Evolutionary conservation across 2,797 vertebrate genomes (phyloP), one percentile per base, ranked within the genome.

Genomic region (Taenioides sp.): DNA sequence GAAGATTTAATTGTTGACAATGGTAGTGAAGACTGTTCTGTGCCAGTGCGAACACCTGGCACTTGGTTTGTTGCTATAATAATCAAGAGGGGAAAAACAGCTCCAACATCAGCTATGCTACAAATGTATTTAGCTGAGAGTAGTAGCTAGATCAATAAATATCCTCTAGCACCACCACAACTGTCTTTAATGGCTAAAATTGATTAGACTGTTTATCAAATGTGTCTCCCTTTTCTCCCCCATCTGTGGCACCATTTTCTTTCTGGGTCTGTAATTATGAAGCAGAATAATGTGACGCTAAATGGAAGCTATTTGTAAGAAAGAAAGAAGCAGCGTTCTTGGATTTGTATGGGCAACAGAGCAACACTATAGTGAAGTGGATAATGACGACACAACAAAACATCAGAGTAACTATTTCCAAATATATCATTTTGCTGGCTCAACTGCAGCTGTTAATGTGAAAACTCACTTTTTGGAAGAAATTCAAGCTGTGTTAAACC

Each of bases 11-110:
- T 89, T 85, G 78, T 83, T 85, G 65, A 77, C 57, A 72, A 69
- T 75, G 76, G 78, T 75, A 74, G 64, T 69, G 59, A 78, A 78
- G 82, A 78, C 76, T 75, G 70, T 79, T 87, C 67, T 49, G 77
- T 86, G 88, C 81, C 80, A 87, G 61, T 78, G 72, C 31, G 80
- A 88, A 89, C 89, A 90, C 88, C 91, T 89, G 87, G 81, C 77
- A 82, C 25, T 79, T 80, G 77, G 81, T 74, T 80, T 78, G 82
- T 82, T 87, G 84, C 74, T 82, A 40, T 76, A 80, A 86, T 84
- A 83, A 90, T 73, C 58, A 70, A 65, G 34, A 22, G 18, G 25
- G 14, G 5, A 5, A 52, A 37, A 57, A 50, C 47, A 55, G n/a
- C 34, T 40, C 34, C 20, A 40, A 49, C 67, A 78, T 74, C 86